Evolutionary conservation across 2,888 invertebrate species (phyloP), one percentile per base, ranked within the genome.

Genomic region (Hypolimnas misippus): DNA sequence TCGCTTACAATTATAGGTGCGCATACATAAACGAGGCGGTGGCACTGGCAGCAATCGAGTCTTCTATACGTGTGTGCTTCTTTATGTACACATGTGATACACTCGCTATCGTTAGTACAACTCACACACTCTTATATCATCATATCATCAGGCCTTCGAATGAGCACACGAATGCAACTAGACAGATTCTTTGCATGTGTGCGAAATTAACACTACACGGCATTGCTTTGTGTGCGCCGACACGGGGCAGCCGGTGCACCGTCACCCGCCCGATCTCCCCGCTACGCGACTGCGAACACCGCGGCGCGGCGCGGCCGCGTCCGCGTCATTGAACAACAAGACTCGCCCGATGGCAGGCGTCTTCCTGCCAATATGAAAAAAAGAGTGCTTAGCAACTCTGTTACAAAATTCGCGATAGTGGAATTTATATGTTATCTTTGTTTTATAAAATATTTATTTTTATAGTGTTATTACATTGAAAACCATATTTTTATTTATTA

Each of bases 321-420:
- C 82, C 89, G 91, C 91, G 91, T 91, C 91, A 92, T 92, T 92
- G 88, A 91, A 89, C 87, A 91, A 90, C 91, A 90, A 91, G 91
- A 87, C 88, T 89, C 84, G 89, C 86, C 91, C 86, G 88, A 87
- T 89, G 90, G 90, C 88, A 89, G 89, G 83, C 91, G 91, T 85
- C 78, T 83, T 84, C 81, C 89, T 89, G 90, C 89, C 91, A 91
- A 89, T 87, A 92, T 92, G 91, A 90, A 86, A 84, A 86, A 83
- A 85, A 87, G 85, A 86, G 85, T 87, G 75, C 74, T 83, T 79
- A 82, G 78, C 81, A 84, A 88, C 87, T 89, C 87, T 82, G 77
- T 82, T 78, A 86, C 83, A 84, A 89, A 88, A 87, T 79, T 87
- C 89, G 88, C 85, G 89, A 86, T 88, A 89, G 89, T 91, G 86